Conservation (phyloP, 30 jellyfish, hydroid and myxozoan species). For the Aurelia sp. region DNA sequence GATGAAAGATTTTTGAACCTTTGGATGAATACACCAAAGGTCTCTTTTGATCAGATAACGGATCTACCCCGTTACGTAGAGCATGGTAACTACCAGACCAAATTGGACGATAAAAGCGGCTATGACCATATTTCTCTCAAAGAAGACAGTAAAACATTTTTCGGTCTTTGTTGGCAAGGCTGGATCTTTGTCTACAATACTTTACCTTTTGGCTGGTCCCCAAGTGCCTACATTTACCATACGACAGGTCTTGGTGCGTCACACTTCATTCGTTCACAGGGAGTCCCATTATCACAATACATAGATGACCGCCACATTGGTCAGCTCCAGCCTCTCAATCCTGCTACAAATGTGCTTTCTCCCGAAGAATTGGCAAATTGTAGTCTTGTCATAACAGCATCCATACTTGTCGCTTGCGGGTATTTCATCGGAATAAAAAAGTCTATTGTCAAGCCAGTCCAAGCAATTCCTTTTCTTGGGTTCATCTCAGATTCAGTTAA, state of each 20-base stretch:
- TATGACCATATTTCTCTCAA: background rate
- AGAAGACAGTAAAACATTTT: too few species aligned
- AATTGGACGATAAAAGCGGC: background rate
- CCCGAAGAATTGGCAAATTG: too few species aligned
- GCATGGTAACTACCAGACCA: background rate
- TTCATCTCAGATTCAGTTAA: too few species aligned
- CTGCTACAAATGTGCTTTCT: background rate
- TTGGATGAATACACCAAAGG: background rate
- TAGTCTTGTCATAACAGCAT: too few species aligned
- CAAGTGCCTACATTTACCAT: too few species aligned
- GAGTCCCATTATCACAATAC: slow-evolving; percentile 6
- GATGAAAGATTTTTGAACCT: background rate
- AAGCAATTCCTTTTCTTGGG: too few species aligned
- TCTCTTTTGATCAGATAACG: slow-evolving; percentile 1
- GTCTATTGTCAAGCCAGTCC: too few species aligned
- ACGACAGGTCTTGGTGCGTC: slow-evolving; percentile 2
- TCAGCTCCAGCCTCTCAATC: background rate
- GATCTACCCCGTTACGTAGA: slow-evolving; percentile 8
- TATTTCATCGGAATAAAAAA: too few species aligned
- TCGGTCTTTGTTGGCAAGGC: too few species aligned
- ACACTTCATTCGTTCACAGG: background rate
- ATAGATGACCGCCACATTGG: slow-evolving; percentile 11
- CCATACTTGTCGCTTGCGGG: too few species aligned
- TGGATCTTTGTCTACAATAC: too few species aligned
- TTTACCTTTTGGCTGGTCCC: too few species aligned